phyloP scores from a whole-genome alignment of 2,113 vertebrate genomes.

The Lasiurus borealis region DNA sequence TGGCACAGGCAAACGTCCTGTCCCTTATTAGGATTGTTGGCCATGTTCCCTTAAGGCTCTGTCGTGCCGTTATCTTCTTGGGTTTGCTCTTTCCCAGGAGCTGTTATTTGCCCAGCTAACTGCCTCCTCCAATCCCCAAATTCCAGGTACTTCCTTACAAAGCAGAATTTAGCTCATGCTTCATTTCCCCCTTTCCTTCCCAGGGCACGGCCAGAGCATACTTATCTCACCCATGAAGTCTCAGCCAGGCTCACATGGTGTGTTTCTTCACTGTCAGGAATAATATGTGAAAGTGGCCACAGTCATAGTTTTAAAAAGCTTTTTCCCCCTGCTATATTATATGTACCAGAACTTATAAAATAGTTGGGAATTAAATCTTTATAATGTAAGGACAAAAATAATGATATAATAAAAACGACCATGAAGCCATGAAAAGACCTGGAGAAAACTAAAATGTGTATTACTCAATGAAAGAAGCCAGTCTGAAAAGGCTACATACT shows the following conservation, averaged over 20 bases:
- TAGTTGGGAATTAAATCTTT: neutral
- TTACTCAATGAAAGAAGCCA: neutral
- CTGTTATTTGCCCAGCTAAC: neutral
- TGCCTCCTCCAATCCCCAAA: neutral
- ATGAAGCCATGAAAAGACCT: neutral
- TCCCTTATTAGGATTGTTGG: neutral
- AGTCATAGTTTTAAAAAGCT: neutral
- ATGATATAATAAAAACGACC: neutral
- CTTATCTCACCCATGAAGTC: neutral
- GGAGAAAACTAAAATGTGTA: neutral
- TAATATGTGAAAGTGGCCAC: neutral
- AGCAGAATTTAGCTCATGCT: neutral
- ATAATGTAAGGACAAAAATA: slow-evolving; percentile 35
- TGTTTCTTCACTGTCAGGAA: neutral
- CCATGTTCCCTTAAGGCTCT: neutral
- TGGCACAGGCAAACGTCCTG: neutral
- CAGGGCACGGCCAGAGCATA: neutral
- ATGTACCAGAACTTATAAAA: neutral
- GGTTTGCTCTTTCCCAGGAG: neutral
- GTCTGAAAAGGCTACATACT: neutral
- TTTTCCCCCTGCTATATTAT: neutral
- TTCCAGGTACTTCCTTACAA: neutral
- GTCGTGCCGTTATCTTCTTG: neutral
- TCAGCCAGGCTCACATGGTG: neutral
- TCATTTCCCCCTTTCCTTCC: neutral